phyloP scores from a whole-genome alignment of 1,140 invertebrate species.

The Drosophila funebris region DNA sequence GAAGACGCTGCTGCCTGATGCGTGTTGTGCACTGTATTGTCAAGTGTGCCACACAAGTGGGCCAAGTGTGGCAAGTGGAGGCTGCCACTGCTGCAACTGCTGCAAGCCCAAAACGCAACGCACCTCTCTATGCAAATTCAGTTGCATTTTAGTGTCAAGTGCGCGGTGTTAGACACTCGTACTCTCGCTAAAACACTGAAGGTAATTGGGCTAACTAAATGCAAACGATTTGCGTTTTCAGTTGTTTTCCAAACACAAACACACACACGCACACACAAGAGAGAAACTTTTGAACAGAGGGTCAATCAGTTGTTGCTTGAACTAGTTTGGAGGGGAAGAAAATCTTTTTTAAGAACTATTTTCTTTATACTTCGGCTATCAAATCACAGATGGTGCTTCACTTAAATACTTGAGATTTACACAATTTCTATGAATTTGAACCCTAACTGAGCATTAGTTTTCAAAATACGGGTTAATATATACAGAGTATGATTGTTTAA shows the following conservation, averaged over 20 bases:
- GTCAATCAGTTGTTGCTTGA: not conserved
- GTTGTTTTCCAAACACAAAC: not conserved
- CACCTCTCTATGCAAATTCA: slow-evolving; percentile 32
- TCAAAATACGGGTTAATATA: too few relatives aligned
- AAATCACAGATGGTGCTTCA: too few relatives aligned
- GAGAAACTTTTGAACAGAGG: not conserved
- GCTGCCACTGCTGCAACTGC: not conserved
- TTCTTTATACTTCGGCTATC: too few relatives aligned
- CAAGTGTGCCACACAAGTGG: slow-evolving; percentile 34
- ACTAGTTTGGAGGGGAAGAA: not conserved
- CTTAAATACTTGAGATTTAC: too few relatives aligned
- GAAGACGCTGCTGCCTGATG: slow-evolving; percentile 16
- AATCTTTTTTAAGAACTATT: too few relatives aligned
- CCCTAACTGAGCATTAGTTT: too few relatives aligned
- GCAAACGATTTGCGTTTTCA: slow-evolving; percentile 24
- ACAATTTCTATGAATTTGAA: too few relatives aligned
- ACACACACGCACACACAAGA: not conserved
- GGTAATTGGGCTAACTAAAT: slow-evolving; percentile 39
- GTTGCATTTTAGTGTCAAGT: slow-evolving; percentile 43
- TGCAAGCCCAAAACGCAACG: not conserved
- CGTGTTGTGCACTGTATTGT: slow-evolving; percentile 18
- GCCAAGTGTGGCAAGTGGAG: slow-evolving; percentile 24
- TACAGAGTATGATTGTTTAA: too few relatives aligned
- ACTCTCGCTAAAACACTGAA: not conserved
- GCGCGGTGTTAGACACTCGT: slow-evolving; percentile 4